Evolutionary conservation across 64 coral and sea anemone species (phyloP).

Genomic region (Cladopsammia gracilis): DNA sequence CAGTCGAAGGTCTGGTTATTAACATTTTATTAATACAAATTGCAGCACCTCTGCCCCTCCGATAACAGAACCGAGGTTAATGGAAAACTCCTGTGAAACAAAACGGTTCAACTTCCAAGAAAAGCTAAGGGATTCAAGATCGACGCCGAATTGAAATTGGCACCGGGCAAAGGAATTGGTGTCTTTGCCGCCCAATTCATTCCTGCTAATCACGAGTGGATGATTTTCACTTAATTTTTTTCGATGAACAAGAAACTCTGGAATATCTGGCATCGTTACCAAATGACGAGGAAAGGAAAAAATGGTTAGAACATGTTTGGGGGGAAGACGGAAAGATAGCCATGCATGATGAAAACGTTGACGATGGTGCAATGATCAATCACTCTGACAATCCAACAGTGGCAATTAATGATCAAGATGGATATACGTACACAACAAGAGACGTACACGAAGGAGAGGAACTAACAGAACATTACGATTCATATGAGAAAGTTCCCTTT

Average conservation of each 20-base stretch:
- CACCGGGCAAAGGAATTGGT: conserved; percentile 15
- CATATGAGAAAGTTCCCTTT: conserved; percentile 6
- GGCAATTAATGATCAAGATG: not conserved
- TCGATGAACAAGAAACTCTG: conserved; percentile 1
- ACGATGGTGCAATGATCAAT: conserved; percentile 16
- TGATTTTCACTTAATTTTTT: not conserved
- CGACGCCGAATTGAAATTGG: conserved; percentile 33
- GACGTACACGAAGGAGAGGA: conserved; percentile 50
- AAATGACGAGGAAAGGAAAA: conserved; percentile 7
- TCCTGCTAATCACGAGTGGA: conserved; percentile 25
- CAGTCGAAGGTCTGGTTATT: no score
- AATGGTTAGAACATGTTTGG: conserved; percentile 36
- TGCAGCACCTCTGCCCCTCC: no score
- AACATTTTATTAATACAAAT: no score
- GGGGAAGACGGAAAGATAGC: conserved; percentile 19
- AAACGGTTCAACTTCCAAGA: not conserved
- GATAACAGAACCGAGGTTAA: no score
- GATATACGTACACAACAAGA: conserved; percentile 15
- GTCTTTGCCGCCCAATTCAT: conserved; percentile 44
- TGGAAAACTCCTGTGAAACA: not conserved
- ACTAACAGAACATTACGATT: conserved; percentile 35
- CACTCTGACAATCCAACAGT: conserved; percentile 18
- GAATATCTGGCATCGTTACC: conserved; percentile 8
- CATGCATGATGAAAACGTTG: not conserved
- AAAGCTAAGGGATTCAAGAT: conserved; percentile 21